Conservation (phyloP, 2,113 vertebrate species). For the Gymnogyps californianus region DNA sequence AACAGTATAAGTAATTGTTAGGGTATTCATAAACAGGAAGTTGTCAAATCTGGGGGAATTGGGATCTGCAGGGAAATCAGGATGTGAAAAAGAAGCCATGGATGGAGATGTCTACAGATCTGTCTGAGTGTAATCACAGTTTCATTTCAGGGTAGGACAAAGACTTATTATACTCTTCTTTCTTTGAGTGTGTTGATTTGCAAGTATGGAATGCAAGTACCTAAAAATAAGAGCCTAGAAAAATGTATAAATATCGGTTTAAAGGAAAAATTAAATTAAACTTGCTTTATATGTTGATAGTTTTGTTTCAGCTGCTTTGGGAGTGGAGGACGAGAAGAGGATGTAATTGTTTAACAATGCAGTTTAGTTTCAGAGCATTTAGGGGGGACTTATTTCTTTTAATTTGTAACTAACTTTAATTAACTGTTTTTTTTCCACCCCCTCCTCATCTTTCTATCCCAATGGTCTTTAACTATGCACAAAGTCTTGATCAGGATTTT, state of each 20-base stretch:
- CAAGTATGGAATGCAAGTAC: background rate
- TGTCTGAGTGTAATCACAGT: background rate
- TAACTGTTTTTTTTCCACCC: background rate
- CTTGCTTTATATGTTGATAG: background rate
- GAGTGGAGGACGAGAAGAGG: background rate
- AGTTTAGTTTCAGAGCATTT: background rate
- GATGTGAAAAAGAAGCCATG: background rate
- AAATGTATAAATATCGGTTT: background rate
- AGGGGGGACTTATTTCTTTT: background rate
- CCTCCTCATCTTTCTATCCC: background rate
- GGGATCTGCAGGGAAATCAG: background rate
- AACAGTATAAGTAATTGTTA: background rate
- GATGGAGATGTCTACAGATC: background rate
- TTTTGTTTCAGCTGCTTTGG: background rate
- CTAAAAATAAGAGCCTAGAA: background rate
- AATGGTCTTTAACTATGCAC: background rate
- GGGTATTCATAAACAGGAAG: background rate
- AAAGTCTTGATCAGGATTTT: background rate
- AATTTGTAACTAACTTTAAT: background rate
- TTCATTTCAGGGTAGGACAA: background rate
- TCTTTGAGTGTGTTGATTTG: background rate
- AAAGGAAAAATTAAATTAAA: background rate
- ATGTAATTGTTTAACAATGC: background rate
- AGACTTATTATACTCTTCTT: background rate
- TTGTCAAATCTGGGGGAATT: background rate